These are phyloP conservation scores for Argyrosomus japonicus DNA, from an alignment of 2,113 vertebrate genomes.

Conservation along the genomic window DNA sequence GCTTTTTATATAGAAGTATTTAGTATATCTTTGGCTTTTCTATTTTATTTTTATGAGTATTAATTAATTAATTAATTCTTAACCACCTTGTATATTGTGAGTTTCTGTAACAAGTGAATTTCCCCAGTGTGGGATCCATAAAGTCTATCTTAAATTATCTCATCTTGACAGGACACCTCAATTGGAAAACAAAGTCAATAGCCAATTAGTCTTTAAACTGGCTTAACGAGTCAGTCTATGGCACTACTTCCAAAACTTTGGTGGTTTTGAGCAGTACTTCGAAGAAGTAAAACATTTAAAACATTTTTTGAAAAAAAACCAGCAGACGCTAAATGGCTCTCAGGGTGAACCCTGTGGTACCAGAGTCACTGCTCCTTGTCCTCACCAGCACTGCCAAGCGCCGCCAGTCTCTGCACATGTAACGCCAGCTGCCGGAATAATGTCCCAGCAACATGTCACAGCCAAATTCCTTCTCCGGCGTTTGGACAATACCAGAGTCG, in stretches of 20 bases:
- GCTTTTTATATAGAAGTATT: too few species aligned
- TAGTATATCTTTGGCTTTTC: too few species aligned
- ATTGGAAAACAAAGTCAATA: not conserved
- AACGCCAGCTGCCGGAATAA: conserved; percentile 73
- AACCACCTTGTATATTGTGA: too few species aligned
- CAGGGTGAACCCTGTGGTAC: conserved; percentile 43
- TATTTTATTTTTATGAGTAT: too few species aligned
- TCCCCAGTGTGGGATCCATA: too few species aligned
- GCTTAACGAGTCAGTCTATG: too few species aligned
- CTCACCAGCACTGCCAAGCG: conserved; percentile 32
- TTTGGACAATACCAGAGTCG: conserved; percentile 70
- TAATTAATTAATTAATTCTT: too few species aligned
- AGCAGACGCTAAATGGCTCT: conserved; percentile 24
- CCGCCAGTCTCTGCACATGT: conserved; percentile 48
- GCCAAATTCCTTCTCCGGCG: conserved; percentile 72
- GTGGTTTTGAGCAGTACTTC: not conserved
- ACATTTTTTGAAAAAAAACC: not conserved
- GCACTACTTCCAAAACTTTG: not conserved
- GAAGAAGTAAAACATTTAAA: not conserved
- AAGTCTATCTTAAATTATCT: too few species aligned
- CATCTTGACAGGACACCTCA: not conserved
- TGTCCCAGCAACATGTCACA: conserved; percentile 54
- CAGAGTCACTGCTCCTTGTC: conserved; percentile 35
- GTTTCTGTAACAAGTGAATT: too few species aligned
- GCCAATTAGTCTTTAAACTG: not conserved